phyloP scores from a whole-genome alignment of 2,888 invertebrate species.

The Dryadula phaetusa region DNA sequence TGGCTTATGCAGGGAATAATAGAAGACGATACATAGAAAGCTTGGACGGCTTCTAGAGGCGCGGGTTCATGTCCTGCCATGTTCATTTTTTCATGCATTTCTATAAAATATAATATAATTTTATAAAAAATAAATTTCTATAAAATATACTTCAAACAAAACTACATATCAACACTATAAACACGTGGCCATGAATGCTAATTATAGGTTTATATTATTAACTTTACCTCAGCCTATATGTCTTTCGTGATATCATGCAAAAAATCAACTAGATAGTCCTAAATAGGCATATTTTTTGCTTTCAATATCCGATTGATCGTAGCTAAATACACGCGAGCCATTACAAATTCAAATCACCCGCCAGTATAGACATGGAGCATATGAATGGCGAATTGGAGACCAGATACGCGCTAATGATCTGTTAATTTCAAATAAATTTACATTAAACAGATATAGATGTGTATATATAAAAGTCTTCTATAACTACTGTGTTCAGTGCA shows the following conservation, averaged over 20 bases:
- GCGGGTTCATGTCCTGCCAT: too few species aligned
- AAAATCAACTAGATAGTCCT: conserved; percentile 4
- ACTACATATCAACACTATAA: not conserved
- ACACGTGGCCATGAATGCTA: not conserved
- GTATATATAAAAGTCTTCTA: too few species aligned
- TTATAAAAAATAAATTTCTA: too few species aligned
- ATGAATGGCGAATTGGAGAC: not conserved
- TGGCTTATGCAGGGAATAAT: too few species aligned
- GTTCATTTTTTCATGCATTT: too few species aligned
- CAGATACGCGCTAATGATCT: conserved; percentile 5
- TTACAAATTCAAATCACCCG: conserved; percentile 1
- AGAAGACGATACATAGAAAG: too few species aligned
- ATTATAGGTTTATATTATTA: not conserved
- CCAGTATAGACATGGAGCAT: conserved; percentile 8
- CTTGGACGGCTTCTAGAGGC: too few species aligned
- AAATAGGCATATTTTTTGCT: conserved; percentile 34
- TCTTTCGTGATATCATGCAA: not conserved
- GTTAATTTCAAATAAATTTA: not conserved
- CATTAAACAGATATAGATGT: not conserved
- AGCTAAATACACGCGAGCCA: conserved; percentile 9
- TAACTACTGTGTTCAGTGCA: too few species aligned
- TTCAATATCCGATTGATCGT: conserved; percentile 14
- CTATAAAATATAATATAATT: too few species aligned
- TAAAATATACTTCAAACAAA: too few species aligned
- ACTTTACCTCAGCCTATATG: not conserved